Evolutionary conservation across 2,888 invertebrate genomes (phyloP), one percentile per base, ranked within the genome.

Genomic region (Drosophila atroscutellata): DNA sequence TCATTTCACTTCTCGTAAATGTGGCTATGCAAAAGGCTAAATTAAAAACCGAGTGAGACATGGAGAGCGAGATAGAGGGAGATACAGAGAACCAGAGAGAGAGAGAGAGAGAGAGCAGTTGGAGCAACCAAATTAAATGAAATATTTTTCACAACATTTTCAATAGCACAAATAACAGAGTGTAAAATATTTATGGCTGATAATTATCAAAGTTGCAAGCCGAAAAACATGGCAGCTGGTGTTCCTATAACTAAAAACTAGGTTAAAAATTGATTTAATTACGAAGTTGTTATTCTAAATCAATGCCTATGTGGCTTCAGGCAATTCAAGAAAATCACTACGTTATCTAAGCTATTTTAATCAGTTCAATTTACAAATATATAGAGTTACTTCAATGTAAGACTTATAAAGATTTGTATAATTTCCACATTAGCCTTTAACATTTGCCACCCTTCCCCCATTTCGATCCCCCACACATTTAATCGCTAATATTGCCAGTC

Each of bases 1-100:
- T 74, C 64, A 72, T 64, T 61, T 72, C 60, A 75, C 45, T 65
- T 75, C 62, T 81, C 78, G 69, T 67, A 77, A 81, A 75, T 83
- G 62, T 71, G 72, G 77, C 73, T 78, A 68, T 76, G 72, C 66
- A 54, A 63, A 73, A 76, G 62, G 68, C 52, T 68, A 73, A 84
- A 75, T 75, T 75, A 82, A 84, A 59, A 47, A 24, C 8, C 15
- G 15, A 45, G 24, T 8, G 8, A 45, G 15, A 15, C 24, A 45
- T 2, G 67, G 75, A n/a, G 28, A 18, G 15, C 47, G 79, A 70
- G 54, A 65, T 67, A 68, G 63, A 51, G 52, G 5, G 34, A 61
- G 34, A 15, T 4, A 36, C 77, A 55, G 7, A 13, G 13, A 51
- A 68, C 66, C 74, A 15, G n/a, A 11, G 15, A 49, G 79, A 72